A percentile compares a stretch with the other conserved stretches of the same genome.
These are phyloP conservation scores for Epinephelus awoara DNA, from an alignment of 2,797 vertebrate genomes.

Conservation along the genomic window DNA sequence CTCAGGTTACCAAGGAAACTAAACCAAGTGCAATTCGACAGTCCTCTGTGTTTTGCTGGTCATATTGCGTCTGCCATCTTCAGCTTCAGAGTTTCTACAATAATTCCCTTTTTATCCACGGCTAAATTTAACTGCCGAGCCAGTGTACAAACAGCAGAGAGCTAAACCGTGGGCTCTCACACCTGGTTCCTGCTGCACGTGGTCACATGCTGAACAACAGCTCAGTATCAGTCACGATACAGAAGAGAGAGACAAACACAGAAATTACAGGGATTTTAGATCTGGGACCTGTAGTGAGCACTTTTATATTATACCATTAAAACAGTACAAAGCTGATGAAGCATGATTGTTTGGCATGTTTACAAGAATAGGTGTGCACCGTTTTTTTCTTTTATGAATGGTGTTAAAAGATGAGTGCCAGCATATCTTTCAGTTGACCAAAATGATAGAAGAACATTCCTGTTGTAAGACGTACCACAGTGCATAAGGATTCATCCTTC, in stretches of 20 bases:
- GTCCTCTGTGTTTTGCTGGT: conserved; percentile 51
- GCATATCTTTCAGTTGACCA: neutral
- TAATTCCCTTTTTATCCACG: conserved; percentile 55
- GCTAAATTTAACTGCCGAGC: conserved; percentile 62
- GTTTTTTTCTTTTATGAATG: neutral
- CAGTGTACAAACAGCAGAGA: conserved; percentile 48
- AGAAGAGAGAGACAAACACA: neutral
- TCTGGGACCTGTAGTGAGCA: neutral
- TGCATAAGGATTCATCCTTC: neutral
- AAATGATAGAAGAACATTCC: too few relatives aligned
- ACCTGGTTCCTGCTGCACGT: conserved; percentile 40
- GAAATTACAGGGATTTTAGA: neutral
- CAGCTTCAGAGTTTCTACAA: conserved; percentile 53
- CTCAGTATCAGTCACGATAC: neutral
- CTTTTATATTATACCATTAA: neutral
- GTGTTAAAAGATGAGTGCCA: neutral
- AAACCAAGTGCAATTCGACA: conserved; percentile 32
- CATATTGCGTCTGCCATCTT: conserved; percentile 62
- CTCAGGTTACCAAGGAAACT: conserved; percentile 82
- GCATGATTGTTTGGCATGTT: neutral
- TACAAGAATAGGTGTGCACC: neutral
- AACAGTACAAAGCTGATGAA: conserved; percentile 21
- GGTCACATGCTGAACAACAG: conserved; percentile 10
- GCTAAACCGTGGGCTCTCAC: conserved; percentile 44
- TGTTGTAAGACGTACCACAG: too few relatives aligned